Conservation (phyloP, 1,140 invertebrate species). For the Cotesia chilonis region DNA sequence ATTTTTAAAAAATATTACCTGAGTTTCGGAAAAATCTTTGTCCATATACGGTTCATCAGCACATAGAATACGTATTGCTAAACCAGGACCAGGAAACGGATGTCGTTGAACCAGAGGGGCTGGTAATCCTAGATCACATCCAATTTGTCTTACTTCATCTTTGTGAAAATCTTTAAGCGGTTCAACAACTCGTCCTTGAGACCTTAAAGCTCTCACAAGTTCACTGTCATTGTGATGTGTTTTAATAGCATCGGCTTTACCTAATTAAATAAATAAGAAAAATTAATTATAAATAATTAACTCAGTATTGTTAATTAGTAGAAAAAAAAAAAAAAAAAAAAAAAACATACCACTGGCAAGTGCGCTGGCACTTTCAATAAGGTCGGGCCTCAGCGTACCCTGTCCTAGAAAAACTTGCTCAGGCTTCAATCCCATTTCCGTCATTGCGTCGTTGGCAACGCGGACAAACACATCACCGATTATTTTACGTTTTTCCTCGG, state of each 20-base stretch:
- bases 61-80: slow-evolving; percentile 95
- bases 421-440: slow-evolving; percentile 82
- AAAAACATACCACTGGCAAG: slow-evolving; percentile 76
- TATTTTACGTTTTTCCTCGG: slow-evolving; percentile 98
- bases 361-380: slow-evolving; percentile 95
- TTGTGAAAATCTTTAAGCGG: slow-evolving; percentile 99
- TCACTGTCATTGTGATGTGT: slow-evolving; percentile 99
- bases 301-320: neutral
- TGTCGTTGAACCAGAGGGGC: slow-evolving; percentile 89
- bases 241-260: slow-evolving; percentile 94
- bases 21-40: slow-evolving; percentile 94
- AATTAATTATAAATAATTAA: slow-evolving; percentile 19
- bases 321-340: neutral
- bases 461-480: slow-evolving; percentile 98
- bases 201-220: slow-evolving; percentile 87
- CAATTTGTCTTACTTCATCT: slow-evolving; percentile 92
- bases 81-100: slow-evolving; percentile 95
- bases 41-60: slow-evolving; percentile 96
- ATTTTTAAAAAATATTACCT: slow-evolving; percentile 63
- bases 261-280: slow-evolving; percentile 40
- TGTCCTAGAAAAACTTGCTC: slow-evolving; percentile 88
- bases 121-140: slow-evolving; percentile 89
- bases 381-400: slow-evolving; percentile 94
- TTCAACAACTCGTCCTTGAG: slow-evolving; percentile 90
- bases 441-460: slow-evolving; percentile 84